Evolutionary conservation across 2,113 vertebrate species (phyloP).

Genomic region (Hiodon tergisus): DNA sequence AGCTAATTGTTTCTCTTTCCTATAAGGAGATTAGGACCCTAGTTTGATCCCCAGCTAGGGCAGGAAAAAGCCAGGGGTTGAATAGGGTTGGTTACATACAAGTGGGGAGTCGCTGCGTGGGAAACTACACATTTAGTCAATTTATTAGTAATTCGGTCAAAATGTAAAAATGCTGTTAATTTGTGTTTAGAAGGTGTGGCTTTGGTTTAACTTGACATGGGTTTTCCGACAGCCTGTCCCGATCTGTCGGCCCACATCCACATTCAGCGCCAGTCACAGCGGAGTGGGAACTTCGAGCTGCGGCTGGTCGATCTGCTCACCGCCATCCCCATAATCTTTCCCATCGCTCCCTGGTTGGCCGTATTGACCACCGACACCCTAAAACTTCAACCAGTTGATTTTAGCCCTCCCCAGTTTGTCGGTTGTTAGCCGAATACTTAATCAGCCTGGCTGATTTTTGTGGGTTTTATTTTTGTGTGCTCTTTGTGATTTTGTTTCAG

Average conservation of each 20-base stretch:
- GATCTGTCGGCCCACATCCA: constrained; percentile 50
- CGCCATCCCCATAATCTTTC: constrained; percentile 45
- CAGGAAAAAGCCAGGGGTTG: too few relatives aligned
- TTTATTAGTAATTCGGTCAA: too few relatives aligned
- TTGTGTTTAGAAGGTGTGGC: too few relatives aligned
- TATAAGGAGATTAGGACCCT: too few relatives aligned
- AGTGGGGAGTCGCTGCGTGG: too few relatives aligned
- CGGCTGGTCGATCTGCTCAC: constrained; percentile 64
- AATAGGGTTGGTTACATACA: too few relatives aligned
- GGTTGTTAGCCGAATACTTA: constrained; percentile 62
- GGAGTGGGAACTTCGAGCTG: constrained; percentile 52
- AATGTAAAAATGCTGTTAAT: too few relatives aligned
- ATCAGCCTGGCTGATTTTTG: constrained; percentile 58
- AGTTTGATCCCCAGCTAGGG: too few relatives aligned
- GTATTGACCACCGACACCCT: constrained; percentile 58
- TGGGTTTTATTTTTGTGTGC: constrained; percentile 44
- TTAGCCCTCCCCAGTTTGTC: constrained; percentile 51
- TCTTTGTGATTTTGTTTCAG: constrained; percentile 30
- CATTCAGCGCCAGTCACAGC: constrained; percentile 60
- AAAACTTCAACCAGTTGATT: constrained; percentile 59
- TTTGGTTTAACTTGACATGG: too few relatives aligned
- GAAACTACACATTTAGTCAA: too few relatives aligned
- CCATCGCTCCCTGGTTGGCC: constrained; percentile 41
- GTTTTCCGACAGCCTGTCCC: constrained; percentile 26
- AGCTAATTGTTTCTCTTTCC: too few relatives aligned